Conservation (phyloP, 53 echinoderm and acorn worm genomes). For the Hippasteria phrygiana region DNA sequence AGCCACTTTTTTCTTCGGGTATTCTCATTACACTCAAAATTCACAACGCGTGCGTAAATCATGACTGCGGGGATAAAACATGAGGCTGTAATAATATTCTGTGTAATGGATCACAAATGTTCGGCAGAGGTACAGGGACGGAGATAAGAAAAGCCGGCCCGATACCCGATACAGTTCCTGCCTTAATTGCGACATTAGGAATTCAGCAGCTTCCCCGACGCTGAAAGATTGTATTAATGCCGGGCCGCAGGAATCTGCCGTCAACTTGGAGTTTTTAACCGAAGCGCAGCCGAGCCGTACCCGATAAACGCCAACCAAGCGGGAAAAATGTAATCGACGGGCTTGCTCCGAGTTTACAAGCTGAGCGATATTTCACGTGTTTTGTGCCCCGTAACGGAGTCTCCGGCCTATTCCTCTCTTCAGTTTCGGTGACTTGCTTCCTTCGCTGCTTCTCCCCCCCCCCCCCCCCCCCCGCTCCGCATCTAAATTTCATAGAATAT, state of each 20-base stretch:
- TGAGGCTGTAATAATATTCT: background rate
- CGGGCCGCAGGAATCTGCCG: constrained; percentile 7
- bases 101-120: constrained; percentile 43
- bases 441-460: background rate
- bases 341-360: constrained; percentile 38
- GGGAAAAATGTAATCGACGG: constrained; percentile 63
- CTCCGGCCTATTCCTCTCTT: background rate
- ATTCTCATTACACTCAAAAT: background rate
- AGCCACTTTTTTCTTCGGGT: no score
- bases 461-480: constrained; percentile 56
- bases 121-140: background rate
- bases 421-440: constrained; percentile 27
- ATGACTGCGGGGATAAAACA: background rate
- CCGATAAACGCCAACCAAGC: constrained; percentile 13
- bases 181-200: constrained; percentile 46
- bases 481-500: constrained; percentile 99
- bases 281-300: constrained; percentile 42
- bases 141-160: background rate
- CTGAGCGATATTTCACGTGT: constrained; percentile 67
- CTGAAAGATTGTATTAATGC: constrained; percentile 45
- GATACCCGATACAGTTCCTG: constrained; percentile 36
- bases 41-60: background rate
- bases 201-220: constrained; percentile 47
- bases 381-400: constrained; percentile 24
- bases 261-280: background rate